Base-by-base conservation (phyloP, 2,797 vertebrate species). In the Neostethus bicornis region DNA sequence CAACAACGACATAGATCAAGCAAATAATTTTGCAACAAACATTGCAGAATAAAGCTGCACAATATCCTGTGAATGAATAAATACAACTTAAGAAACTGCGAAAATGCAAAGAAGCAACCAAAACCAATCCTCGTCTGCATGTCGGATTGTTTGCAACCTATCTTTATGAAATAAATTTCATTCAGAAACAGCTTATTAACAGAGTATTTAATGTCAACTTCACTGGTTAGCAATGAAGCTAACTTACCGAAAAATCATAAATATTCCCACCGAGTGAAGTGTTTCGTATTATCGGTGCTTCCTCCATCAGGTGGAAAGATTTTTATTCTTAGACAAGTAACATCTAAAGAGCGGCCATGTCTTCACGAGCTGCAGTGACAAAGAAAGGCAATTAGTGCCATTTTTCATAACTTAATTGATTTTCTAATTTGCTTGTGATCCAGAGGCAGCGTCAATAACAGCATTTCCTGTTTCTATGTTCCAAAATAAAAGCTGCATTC, bases 381-480 rank as follows among this genome's bases (percentile, higher is more conserved):
- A 92, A 92, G 91, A 93, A 92, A 93, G 88, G 91, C 91, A 90
- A 92, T 92, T 92, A 93, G 91, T 87, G 91, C 62, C 90, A 86
- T 91, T 93, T 91, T 92, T 92, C 91, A 92, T 89, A 90, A 92
- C 85, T 92, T 93, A 92, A 92, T 93, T 92, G 91, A 92, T 92
- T 92, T 92, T 89, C 71, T 79, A 85, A 89, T 85, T 65, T 81
- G 81, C 67, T 64, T 66, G 61, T 26, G 54, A 65, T 61, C 49
- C 45, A 49, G 51, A 50, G 2, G 44, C 58, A 46, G 49, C 63
- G 59, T 66, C 75, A 66, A 62, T 4, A 9, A 0, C 0, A 2
- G 0, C 0, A 57, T 52, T 61, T 85, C 85, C 85, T 59, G 26
- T 0, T 0, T 0, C 0, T 0, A 0, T 8, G 42, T 47, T 85